Evolutionary conservation across 2,888 invertebrate genomes (phyloP).

Genomic region (Philaethria dido): DNA sequence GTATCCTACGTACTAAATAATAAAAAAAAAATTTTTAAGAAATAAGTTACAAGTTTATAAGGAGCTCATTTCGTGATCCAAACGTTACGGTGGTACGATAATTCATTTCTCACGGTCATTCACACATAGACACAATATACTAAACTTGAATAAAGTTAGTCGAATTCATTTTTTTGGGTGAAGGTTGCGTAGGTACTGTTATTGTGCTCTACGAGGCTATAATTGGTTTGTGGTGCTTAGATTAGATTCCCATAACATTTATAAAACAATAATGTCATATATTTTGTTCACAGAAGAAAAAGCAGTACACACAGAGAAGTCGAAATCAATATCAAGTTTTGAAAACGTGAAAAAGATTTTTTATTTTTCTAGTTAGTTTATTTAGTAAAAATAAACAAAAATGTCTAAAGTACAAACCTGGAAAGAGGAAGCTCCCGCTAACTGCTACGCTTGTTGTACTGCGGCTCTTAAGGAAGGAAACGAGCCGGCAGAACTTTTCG

Average conservation of each 20-base stretch:
- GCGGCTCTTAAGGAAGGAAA: constrained; percentile 60
- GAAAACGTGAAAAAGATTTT: constrained; percentile 8
- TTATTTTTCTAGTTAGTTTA: not conserved
- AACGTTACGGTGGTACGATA: constrained; percentile 32
- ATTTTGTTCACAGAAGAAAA: constrained; percentile 46
- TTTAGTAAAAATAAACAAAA: constrained; percentile 9
- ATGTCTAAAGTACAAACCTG: constrained; percentile 48
- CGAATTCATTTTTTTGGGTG: constrained; percentile 34
- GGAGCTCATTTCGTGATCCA: constrained; percentile 5
- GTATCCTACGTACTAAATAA: not conserved
- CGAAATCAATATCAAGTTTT: constrained; percentile 5
- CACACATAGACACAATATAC: constrained; percentile 30
- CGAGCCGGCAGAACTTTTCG: constrained; percentile 60
- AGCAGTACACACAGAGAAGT: constrained; percentile 29
- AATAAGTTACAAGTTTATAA: not conserved
- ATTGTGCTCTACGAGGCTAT: constrained; percentile 15
- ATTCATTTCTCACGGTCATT: constrained; percentile 43
- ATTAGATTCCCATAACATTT: constrained; percentile 4
- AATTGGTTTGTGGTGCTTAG: not conserved
- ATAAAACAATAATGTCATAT: constrained; percentile 19
- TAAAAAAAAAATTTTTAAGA: not conserved
- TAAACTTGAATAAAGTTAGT: constrained; percentile 21
- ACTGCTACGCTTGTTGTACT: constrained; percentile 56
- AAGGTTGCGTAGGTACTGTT: constrained; percentile 29
- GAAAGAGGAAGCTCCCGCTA: constrained; percentile 53